phyloP scores from a whole-genome alignment of 2,797 vertebrate species.

The Cuculus canorus region DNA sequence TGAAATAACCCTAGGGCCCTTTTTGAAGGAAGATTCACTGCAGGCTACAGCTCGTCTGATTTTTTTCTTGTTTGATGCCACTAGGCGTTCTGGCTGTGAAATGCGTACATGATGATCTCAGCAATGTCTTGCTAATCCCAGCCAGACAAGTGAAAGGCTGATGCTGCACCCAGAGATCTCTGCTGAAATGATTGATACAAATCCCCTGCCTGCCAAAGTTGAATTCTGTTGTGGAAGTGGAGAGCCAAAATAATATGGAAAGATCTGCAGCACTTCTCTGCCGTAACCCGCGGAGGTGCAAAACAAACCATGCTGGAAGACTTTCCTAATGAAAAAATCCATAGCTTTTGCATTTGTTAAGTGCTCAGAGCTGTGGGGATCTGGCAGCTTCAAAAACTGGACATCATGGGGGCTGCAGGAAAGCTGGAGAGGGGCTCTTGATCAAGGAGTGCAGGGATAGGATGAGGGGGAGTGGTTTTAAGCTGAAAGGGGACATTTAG shows the following conservation, averaged over 20 bases:
- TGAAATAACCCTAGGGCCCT: background rate
- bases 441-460: too few relatives aligned
- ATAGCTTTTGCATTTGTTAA: background rate
- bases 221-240: background rate
- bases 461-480: too few relatives aligned
- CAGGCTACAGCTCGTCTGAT: background rate
- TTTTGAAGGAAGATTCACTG: background rate
- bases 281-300: background rate
- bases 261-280: background rate
- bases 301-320: background rate
- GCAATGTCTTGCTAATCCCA: slow-evolving; percentile 70
- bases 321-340: background rate
- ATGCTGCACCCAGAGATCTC: slow-evolving; percentile 61
- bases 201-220: slow-evolving; percentile 46
- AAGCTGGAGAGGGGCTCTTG: too few relatives aligned
- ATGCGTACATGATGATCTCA: slow-evolving; percentile 60
- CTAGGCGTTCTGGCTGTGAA: slow-evolving; percentile 5
- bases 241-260: slow-evolving; percentile 34
- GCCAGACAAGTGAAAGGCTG: slow-evolving; percentile 69
- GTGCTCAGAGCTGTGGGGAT: background rate
- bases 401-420: accelerated
- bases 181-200: slow-evolving; percentile 40
- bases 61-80: background rate
- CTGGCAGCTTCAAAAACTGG: background rate
- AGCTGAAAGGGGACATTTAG: too few relatives aligned